Base-by-base conservation (phyloP, 2,113 vertebrate species). In the Cathartes aura region DNA sequence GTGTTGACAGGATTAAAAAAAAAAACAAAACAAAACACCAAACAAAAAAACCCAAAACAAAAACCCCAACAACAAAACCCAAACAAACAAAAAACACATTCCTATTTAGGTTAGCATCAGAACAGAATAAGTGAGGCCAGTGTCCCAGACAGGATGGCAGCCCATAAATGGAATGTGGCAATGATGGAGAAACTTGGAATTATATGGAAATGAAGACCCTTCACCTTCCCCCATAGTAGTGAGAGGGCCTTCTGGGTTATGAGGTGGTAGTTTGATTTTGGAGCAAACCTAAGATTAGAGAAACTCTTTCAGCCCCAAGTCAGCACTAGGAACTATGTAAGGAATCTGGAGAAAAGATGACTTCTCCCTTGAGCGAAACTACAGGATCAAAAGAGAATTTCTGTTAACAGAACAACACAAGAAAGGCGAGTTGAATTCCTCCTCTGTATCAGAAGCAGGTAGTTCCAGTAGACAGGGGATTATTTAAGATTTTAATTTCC, bases 401-500 rank as follows among this genome's bases (percentile, higher is more conserved):
- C 82, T 93, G 66, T 82, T 76, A 87, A 70, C 40, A 89, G 59
- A 89, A 56, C 7, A 71, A 27, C 24, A 7, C 62, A 66, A 40
- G 38, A 83, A 76, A 93, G 52, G 59, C 4, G 0, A 85, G 84
- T 18, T 83, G 56, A 85, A 94, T 82, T 93, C 87, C 89, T 91
- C 82, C 82, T 82, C 78, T 27, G 0, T 89, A 94, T 52, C 72
- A 92, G 47, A 29, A 92, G 76, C 47, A 84, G 89, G 52, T 75
- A 90, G 87, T 76, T 89, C 67, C 71, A 86, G 84, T 20, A 96
- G 55, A 95, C 47, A 93, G 48, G 55, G n/a, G 78, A 89, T 91
- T 97, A 95, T 78, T 97, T 88, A 80, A 90, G 43, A 91, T 59
- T 91, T 94, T 89, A 27, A 93, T 93, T 97, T 97, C 95, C 91